Base-by-base conservation (phyloP, 1,140 invertebrate species). In the Eubasilissa regina region DNA sequence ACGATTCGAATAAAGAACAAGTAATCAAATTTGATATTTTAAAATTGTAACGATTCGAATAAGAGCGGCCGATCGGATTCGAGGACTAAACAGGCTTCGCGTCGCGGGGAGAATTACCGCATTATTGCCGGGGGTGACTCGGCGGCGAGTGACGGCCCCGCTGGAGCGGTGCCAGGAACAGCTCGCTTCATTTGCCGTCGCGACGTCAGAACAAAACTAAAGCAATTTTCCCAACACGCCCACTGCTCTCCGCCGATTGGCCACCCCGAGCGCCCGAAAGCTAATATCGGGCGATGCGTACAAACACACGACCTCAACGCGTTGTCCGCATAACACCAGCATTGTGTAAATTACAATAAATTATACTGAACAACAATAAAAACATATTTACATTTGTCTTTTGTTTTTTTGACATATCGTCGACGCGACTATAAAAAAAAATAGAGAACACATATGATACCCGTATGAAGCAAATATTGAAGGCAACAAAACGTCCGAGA, bases 121-220 rank as follows among this genome's bases (percentile, higher is more conserved):
- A 73, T 55, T 70, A 55, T n/a, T 25, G 70, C 43, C n/a, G 70
- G 55, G 48, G 51, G 70, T 73, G 70, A 53, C 25, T 73, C 70
- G 70, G 48, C 47, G 70, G 55, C 53, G 55, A 73, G 70, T 73
- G 70, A 73, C 35, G 70, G 56, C 25, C 55, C 21, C 15, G 13
- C 35, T 73, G 70, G 70, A 73, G 21, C 12, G 19, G 19, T 73
- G 70, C 70, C 70, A 73, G 51, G 21, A 53, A 53, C 70, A 53
- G 17, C 55, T 73, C 25, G 47, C 48, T 55, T 56, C 70, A 55
- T 73, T 56, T 45, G 21, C 70, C 70, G 56, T 35, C 56, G 51
- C 47, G 70, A 68, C 47, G 48, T 73, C 51, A 35, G 70, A 73
- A 73, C 70, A 53, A 73, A 73, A 73, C 70, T 73, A 73, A 73